These are phyloP conservation scores for Miichthys miiuy DNA, from an alignment of 2,797 vertebrate species.

Conservation along the genomic window DNA sequence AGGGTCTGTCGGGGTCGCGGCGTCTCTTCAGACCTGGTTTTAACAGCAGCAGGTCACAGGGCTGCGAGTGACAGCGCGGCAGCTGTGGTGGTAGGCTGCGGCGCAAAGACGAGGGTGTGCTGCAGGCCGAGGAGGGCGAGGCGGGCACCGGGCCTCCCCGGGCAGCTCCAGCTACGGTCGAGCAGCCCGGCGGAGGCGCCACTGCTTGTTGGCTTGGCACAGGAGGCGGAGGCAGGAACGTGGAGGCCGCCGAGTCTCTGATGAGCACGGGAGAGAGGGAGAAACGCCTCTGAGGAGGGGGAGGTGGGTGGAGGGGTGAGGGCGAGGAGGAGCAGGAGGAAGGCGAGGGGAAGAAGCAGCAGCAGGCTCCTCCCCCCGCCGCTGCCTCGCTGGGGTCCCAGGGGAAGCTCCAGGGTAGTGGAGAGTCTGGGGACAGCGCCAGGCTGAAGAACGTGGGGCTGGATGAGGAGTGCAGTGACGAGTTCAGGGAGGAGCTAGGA, in stretches of 20 bases:
- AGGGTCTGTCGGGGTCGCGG: conserved; percentile 88
- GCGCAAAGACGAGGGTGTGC: conserved; percentile 88
- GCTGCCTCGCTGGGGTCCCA: conserved; percentile 85
- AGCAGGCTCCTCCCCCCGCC: conserved; percentile 81
- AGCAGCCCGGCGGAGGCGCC: conserved; percentile 73
- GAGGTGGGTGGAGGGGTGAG: conserved; percentile 87
- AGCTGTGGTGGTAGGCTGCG: conserved; percentile 89
- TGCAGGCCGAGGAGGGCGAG: conserved; percentile 90
- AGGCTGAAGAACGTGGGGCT: conserved; percentile 93
- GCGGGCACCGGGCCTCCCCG: conserved; percentile 79
- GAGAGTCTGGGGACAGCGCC: conserved; percentile 89
- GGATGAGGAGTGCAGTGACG: conserved; percentile 89
- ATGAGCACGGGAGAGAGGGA: conserved; percentile 92
- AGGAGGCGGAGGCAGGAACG: conserved; percentile 85
- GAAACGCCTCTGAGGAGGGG: conserved; percentile 89
- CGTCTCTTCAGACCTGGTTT: conserved; percentile 90
- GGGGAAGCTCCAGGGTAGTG: conserved; percentile 88
- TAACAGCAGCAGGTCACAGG: conserved; percentile 92
- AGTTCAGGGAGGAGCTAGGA: conserved; percentile 90
- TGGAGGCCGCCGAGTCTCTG: conserved; percentile 87
- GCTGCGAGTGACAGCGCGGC: conserved; percentile 93
- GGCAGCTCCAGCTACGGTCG: accelerated
- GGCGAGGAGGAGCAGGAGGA: conserved; percentile 86
- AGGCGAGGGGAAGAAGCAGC: conserved; percentile 86
- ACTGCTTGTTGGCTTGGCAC: conserved; percentile 78